Evolutionary conservation across 2,113 vertebrate species (phyloP), one percentile per base, ranked within the genome.

Genomic region (Tautogolabrus adspersus): DNA sequence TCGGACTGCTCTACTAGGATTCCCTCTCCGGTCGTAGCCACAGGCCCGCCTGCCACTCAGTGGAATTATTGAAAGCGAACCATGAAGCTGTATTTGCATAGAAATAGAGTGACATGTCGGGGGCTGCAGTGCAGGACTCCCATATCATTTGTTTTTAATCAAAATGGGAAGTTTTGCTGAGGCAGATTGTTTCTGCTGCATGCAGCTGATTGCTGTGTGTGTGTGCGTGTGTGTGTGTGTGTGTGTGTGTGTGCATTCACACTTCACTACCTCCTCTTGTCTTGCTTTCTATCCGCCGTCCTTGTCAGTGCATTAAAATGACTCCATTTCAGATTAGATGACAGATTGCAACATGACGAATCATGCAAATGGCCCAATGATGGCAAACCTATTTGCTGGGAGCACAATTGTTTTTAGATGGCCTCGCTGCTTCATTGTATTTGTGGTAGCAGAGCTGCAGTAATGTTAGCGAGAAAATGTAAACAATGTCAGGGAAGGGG

Each of bases 1-100:
- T 75, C 40, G 11, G 66, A 75, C 52, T 81, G 65, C 76, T 88
- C 78, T 79, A 73, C 87, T 51, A 73, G 80, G 77, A 69, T 84
- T 75, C 66, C 74, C 65, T 38, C 30, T 69, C 52, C 51, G 30
- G 78, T 84, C 94, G 92, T 80, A 63, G 91, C 95, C 94, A 95
- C 93, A 93, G 93, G 94, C 95, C 95, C 91, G 93, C 69, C 94
- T 82, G 94, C 94, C 96, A 95, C 95, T 97, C 96, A 94, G 95
- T 90, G 94, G 95, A 96, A 97, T 97, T 97, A 97, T 97, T 97
- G 96, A 96, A 97, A 96, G 95, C 93, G 94, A 97, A 96, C 95
- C 96, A 96, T 95, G 96, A 96, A 96, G 95, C 96, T 96, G 94
- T 97, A 98, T 98, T 99, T 98, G 97, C 97, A 98, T 98, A 98